Base-by-base conservation (phyloP, 2,888 invertebrate genomes). In the Hipparchia sbordonii region DNA sequence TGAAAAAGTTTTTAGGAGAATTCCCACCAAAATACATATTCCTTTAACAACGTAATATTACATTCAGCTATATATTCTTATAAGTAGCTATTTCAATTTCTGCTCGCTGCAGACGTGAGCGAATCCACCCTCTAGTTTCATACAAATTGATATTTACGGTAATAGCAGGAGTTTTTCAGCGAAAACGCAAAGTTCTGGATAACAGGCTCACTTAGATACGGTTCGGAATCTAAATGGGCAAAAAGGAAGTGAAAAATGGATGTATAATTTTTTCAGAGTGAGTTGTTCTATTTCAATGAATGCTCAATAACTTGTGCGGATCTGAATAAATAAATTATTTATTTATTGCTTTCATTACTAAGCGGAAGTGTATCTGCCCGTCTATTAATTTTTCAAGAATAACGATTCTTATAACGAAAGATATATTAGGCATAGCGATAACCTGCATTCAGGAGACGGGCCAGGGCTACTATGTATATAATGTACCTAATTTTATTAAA, bases 111-210 rank as follows among this genome's bases (percentile, higher is more conserved):
- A 83, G 82, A 80, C 80, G 78, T 79, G 83, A 77, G 74, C 82
- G 83, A 84, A 85, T 84, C 89, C 90, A 85, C 91, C 90, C 88
- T 87, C 90, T 90, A 89, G 92, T 89, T 92, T 89, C 91, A 92
- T 91, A 90, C 91, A 92, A 93, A 93, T 93, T 93, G 93, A 93
- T 93, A 93, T 93, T 93, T 93, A 93, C 92, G 91, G 89, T 93
- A 91, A 93, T 91, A 90, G 92, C 89, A 80, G 77, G 91, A 91
- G 90, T 91, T 93, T 93, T 92, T 92, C 89, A 88, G 85, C 88
- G 87, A 82, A 85, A 87, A 86, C 86, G 86, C 87, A 91, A 91
- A 88, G 91, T 90, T 82, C 85, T 83, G 89, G 87, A 89, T 91
- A 91, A 90, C 89, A 87, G 89, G 89, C 91, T 88, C 86, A 87